A percentile compares a stretch with the other conserved stretches of the same genome.
phyloP scores from a whole-genome alignment of 2,113 vertebrate species.

The Chaenocephalus aceratus region DNA sequence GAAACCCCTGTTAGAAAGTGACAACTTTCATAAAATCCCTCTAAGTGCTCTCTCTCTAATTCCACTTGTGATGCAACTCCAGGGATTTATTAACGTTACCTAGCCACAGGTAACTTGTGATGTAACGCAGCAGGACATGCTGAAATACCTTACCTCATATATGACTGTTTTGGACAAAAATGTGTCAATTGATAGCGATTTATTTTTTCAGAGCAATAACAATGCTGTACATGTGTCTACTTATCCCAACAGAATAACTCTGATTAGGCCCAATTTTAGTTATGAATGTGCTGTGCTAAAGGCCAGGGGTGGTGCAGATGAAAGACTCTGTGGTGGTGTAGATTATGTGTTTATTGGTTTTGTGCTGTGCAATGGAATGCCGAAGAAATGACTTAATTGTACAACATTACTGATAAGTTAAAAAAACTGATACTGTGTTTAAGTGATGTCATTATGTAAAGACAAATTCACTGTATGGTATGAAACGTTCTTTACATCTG shows the following conservation, averaged over 20 bases:
- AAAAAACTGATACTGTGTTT: not conserved
- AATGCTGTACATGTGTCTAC: not conserved
- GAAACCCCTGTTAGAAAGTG: slow-evolving; percentile 20
- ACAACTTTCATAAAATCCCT: slow-evolving; percentile 28
- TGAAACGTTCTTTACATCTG: not conserved
- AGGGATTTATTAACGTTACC: slow-evolving; percentile 11
- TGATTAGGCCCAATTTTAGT: not conserved
- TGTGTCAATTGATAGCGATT: not conserved
- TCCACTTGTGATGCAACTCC: slow-evolving; percentile 34
- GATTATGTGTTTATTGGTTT: not conserved
- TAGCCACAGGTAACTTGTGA: slow-evolving; percentile 43
- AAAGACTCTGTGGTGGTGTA: not conserved
- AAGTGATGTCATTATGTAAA: not conserved
- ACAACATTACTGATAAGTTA: not conserved
- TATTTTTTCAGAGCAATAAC: not conserved
- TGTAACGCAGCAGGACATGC: slow-evolving; percentile 23
- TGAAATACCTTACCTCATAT: not conserved
- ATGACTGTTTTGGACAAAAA: not conserved
- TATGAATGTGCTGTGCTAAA: not conserved
- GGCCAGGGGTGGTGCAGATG: not conserved
- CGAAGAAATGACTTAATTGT: not conserved
- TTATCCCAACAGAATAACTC: not conserved
- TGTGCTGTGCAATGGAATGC: not conserved
- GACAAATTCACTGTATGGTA: not conserved
- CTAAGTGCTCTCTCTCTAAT: slow-evolving; percentile 5